These are phyloP conservation scores for Aquatica leii DNA, from an alignment of 2,888 invertebrate species.

Conservation along the genomic window DNA sequence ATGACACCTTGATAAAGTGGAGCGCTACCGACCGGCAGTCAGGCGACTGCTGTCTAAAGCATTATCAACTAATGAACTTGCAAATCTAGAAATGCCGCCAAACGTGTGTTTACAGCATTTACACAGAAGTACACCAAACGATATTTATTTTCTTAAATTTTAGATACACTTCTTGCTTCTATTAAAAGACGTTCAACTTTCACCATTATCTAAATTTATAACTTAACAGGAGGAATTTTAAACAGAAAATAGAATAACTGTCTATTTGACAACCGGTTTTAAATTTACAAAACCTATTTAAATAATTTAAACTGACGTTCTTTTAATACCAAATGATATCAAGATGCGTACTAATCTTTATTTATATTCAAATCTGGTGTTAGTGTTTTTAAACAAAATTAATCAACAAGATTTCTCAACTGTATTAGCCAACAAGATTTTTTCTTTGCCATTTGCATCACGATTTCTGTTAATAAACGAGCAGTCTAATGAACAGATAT, in stretches of 20 bases:
- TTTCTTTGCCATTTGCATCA: conserved; percentile 21
- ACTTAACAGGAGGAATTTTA: conserved; percentile 44
- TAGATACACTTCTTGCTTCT: conserved; percentile 6
- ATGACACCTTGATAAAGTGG: conserved; percentile 51
- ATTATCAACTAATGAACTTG: conserved; percentile 55
- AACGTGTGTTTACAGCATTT: conserved; percentile 37
- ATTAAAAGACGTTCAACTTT: conserved; percentile 38
- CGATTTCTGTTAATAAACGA: conserved; percentile 27
- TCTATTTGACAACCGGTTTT: conserved; percentile 51
- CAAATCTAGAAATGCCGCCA: conserved; percentile 51
- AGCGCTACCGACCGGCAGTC: conserved; percentile 46
- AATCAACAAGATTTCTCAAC: conserved; percentile 32
- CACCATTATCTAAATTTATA: conserved; percentile 57
- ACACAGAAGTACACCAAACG: not conserved
- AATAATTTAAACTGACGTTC: conserved; percentile 58
- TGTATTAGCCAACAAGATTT: conserved; percentile 12
- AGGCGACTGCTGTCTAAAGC: conserved; percentile 42
- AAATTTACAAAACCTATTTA: conserved; percentile 55
- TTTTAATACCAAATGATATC: conserved; percentile 55
- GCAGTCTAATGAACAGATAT: conserved; percentile 27
- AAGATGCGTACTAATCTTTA: conserved; percentile 42
- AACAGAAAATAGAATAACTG: conserved; percentile 44
- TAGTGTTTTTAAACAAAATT: conserved; percentile 33
- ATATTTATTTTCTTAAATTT: conserved; percentile 17
- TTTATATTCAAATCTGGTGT: conserved; percentile 33